Evolutionary conservation across 1,140 invertebrate genomes (phyloP).

Genomic region (Caenorhabditis elegans): WBcel235 BX284606.5:2352001-2352500

Average conservation of each 20-base stretch:
- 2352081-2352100: not conserved
- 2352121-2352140: not conserved
- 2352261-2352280: not conserved
- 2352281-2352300: not conserved
- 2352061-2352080: constrained; percentile 2
- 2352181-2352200: not conserved
- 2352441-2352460: not conserved
- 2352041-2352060: not conserved
- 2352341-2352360: too few relatives aligned
- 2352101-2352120: constrained; percentile 22
- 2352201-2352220: not conserved
- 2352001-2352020: too few relatives aligned
- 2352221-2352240: not conserved
- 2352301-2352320: constrained; percentile 1
- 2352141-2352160: constrained; percentile 17
- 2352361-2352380: too few relatives aligned
- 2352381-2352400: too few relatives aligned
- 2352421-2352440: not conserved
- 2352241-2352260: not conserved
- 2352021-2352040: not conserved
- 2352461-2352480: not conserved
- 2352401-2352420: constrained; percentile 12
- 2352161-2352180: constrained; percentile 2
- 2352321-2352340: not conserved
- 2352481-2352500: not conserved